phyloP scores from a whole-genome alignment of 2,888 invertebrate species.

The Eumacrocentrus americanus region DNA sequence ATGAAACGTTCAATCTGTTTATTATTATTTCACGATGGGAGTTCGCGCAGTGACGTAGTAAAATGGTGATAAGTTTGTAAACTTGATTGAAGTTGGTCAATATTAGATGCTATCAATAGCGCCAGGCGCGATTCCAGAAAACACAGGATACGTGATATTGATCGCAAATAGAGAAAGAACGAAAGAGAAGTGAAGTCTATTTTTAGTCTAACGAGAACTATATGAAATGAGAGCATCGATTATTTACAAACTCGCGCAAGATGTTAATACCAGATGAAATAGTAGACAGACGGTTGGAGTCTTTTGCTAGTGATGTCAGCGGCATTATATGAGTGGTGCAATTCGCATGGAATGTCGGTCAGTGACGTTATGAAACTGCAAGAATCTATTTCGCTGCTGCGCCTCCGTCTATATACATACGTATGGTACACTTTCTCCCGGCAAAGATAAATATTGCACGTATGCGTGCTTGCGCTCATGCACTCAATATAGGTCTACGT shows the following conservation, averaged over 20 bases:
- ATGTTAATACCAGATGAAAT: slow-evolving; percentile 7
- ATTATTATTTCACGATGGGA: neutral
- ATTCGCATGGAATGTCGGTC: slow-evolving; percentile 53
- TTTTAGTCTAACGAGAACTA: slow-evolving; percentile 13
- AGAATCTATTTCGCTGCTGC: slow-evolving; percentile 49
- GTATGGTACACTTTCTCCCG: slow-evolving; percentile 14
- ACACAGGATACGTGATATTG: slow-evolving; percentile 20
- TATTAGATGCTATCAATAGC: slow-evolving; percentile 14
- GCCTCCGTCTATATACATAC: slow-evolving; percentile 11
- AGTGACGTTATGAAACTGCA: slow-evolving; percentile 57
- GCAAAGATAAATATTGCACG: slow-evolving; percentile 17
- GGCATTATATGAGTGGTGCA: slow-evolving; percentile 23
- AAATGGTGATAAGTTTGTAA: slow-evolving; percentile 8
- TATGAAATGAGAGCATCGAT: slow-evolving; percentile 17
- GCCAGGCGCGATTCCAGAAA: slow-evolving; percentile 5
- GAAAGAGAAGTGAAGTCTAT: slow-evolving; percentile 1
- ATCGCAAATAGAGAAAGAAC: slow-evolving; percentile 8
- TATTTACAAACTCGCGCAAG: slow-evolving; percentile 16
- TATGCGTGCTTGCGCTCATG: neutral
- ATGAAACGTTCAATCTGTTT: neutral
- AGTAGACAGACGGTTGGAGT: neutral
- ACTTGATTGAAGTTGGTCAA: slow-evolving; percentile 5
- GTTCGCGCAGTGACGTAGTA: slow-evolving; percentile 6
- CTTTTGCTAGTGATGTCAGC: slow-evolving; percentile 14
- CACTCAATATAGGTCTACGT: too few relatives aligned